phyloP scores from a whole-genome alignment of 2,797 vertebrate genomes.

The Florisuga fusca region DNA sequence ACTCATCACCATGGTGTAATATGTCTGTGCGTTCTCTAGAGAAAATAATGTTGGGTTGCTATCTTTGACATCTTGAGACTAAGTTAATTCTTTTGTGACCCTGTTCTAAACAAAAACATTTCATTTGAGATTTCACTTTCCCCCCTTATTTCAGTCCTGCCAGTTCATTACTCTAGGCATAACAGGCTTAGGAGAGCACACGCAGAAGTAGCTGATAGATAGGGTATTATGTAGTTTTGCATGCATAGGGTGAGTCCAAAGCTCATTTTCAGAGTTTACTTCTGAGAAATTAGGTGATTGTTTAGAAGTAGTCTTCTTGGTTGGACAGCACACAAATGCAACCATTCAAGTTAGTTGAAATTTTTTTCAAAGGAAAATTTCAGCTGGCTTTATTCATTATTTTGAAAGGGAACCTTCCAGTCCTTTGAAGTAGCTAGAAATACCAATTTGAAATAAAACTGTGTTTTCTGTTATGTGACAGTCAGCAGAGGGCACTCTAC shows the following conservation, averaged over 20 bases:
- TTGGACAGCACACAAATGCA: not conserved
- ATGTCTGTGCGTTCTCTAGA: not conserved
- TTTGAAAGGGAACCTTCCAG: conserved; percentile 24
- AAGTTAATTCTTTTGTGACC: not conserved
- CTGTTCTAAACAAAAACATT: not conserved
- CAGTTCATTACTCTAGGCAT: not conserved
- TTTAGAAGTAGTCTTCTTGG: not conserved
- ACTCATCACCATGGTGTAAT: not conserved
- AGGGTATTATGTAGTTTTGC: not conserved
- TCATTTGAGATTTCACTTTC: not conserved
- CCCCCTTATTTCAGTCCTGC: not conserved
- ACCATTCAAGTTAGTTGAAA: not conserved
- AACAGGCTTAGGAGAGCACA: not conserved
- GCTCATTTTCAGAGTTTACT: not conserved
- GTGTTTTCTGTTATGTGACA: not conserved
- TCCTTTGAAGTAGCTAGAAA: not conserved
- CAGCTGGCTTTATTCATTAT: not conserved
- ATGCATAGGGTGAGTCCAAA: not conserved
- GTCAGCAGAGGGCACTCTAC: conserved; percentile 52
- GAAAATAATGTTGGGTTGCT: conserved; percentile 11
- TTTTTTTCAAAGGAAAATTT: conserved; percentile 18
- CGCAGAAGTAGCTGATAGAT: not conserved
- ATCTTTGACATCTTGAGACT: not conserved
- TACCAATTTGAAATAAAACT: not conserved
- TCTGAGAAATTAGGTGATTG: conserved; percentile 18